Base-by-base conservation (phyloP, 1,140 invertebrate genomes). In the Drosophila simulans region DNA sequence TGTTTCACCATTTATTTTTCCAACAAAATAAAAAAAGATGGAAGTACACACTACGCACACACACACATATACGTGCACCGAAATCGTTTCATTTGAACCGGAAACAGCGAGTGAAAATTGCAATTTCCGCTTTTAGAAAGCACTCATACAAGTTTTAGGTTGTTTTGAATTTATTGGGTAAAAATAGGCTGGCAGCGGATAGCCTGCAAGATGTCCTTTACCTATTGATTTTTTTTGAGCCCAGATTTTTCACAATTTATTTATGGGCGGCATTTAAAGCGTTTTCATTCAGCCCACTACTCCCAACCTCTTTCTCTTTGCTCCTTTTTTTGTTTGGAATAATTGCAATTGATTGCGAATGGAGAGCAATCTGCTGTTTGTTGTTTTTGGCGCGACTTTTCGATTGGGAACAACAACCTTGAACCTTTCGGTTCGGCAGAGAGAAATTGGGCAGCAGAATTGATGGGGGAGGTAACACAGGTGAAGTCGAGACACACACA, bases 41-140 rank as follows among this genome's bases (percentile, higher is more conserved):
- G 11, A 40, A 5, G 20, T 3, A 22, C 20, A 22, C 3, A 22
- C 20, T 2, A 22, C 20, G 12, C 34, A 35, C 54, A 37, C 37
- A 51, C 40, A 37, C 20, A 51, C 20, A 58, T 11, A 5, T 13
- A 39, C 42, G 45, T 15, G 17, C 8, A 15, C 2, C 2, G 42
- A 45, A 22, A 45, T 10, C 42, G 25, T 53, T 40, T 35, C 20
- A 48, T 54, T 46, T 68, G 40, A 59, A 80, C 80, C 84, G 84
- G 84, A 88, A 88, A 89, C 80, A 84, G 84, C 80, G 54, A 89
- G 80, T 80, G 84, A 88, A 88, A 88, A 88, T 84, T 60, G 76
- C 80, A 84, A 88, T 88, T 88, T 88, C 84, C 84, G 84, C 77
- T 88, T 80, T 80, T 64, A 64, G 75, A 49, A 40, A 51, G 59